A percentile compares a stretch with the other conserved stretches of the same genome.
These are phyloP conservation scores for Cisticola juncidis DNA, from an alignment of 2,113 vertebrate genomes.

Conservation along the genomic window DNA sequence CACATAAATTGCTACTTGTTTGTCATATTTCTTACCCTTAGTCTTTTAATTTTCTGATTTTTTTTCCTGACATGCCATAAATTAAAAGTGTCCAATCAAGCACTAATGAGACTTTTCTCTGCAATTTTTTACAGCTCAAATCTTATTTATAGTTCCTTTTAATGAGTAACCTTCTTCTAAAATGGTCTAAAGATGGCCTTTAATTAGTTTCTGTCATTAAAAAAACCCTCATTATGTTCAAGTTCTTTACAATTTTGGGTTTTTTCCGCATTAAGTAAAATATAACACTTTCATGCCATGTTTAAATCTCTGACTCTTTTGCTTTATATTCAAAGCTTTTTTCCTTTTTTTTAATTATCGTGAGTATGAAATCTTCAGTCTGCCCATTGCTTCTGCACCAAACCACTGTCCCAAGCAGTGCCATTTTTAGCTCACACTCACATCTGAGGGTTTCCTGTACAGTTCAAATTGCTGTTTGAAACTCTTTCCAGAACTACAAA, in stretches of 20 bases:
- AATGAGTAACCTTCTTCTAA: neutral
- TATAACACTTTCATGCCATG: neutral
- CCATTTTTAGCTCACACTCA: constrained; percentile 35
- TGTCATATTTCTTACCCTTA: neutral
- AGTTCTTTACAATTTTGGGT: neutral
- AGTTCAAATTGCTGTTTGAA: constrained; percentile 7
- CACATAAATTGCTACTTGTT: neutral
- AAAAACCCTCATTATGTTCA: neutral
- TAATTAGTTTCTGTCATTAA: neutral
- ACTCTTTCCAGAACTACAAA: constrained; percentile 6
- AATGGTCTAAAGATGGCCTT: neutral
- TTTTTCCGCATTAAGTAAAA: neutral
- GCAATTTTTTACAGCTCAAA: neutral
- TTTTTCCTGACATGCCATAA: neutral
- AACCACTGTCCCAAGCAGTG: neutral
- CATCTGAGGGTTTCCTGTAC: constrained; percentile 36
- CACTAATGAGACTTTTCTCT: neutral
- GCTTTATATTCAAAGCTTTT: neutral
- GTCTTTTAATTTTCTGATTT: neutral
- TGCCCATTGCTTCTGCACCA: neutral
- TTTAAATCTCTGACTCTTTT: neutral
- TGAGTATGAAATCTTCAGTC: neutral
- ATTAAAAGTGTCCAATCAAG: neutral
- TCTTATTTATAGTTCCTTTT: neutral
- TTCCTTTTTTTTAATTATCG: neutral